These are phyloP conservation scores for Sphaeridia pumilis DNA, from an alignment of 2,888 invertebrate species.

Conservation along the genomic window DNA sequence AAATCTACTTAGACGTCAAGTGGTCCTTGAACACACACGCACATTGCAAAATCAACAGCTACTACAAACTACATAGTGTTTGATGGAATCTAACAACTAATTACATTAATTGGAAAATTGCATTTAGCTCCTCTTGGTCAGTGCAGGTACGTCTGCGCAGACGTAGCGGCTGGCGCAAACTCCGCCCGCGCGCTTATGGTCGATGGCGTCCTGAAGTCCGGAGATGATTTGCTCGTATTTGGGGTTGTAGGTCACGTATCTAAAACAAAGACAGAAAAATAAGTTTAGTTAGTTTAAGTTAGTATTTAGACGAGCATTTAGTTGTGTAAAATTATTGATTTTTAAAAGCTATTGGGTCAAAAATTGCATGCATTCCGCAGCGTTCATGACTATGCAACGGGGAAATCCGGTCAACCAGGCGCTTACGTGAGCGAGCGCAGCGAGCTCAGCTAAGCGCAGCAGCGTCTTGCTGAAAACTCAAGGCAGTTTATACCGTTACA, in stretches of 20 bases:
- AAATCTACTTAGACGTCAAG: not conserved
- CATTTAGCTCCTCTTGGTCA: constrained; percentile 17
- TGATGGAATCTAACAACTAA: not conserved
- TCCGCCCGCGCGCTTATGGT: constrained; percentile 51
- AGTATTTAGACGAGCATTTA: too few species aligned
- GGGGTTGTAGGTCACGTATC: constrained; percentile 45
- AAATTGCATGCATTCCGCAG: too few species aligned
- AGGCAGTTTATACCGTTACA: not conserved
- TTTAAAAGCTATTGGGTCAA: too few species aligned
- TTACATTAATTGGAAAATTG: constrained; percentile 13
- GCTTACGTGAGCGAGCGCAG: too few species aligned
- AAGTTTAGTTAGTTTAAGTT: not conserved
- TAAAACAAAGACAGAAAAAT: constrained; percentile 37
- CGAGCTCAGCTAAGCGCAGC: not conserved
- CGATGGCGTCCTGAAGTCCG: constrained; percentile 55
- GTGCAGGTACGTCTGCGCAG: constrained; percentile 35
- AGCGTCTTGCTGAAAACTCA: not conserved
- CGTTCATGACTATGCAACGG: too few species aligned
- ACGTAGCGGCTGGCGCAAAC: constrained; percentile 41
- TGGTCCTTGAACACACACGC: too few species aligned
- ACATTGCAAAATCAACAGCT: not conserved
- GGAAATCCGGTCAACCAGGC: too few species aligned
- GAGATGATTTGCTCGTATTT: constrained; percentile 53
- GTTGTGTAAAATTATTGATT: too few species aligned
- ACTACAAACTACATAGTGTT: too few species aligned